Evolutionary conservation across 1,140 invertebrate species (phyloP).

Genomic region (Thaumatotibia leucotreta): DNA sequence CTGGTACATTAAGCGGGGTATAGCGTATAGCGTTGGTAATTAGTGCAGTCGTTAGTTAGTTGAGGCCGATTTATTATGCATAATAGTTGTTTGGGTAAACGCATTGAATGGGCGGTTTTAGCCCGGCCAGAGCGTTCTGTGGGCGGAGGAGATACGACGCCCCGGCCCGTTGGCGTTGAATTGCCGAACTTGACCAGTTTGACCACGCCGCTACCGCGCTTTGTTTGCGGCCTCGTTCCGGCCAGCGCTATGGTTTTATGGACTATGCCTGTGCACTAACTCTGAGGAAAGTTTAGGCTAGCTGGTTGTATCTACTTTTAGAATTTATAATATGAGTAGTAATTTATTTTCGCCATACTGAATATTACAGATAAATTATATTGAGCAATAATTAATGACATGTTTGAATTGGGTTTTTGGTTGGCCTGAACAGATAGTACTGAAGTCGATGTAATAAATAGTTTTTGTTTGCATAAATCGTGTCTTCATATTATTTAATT

Average conservation of each 20-base stretch:
- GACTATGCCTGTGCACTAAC: constrained; percentile 16
- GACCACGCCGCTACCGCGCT: no score
- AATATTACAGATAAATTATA: no score
- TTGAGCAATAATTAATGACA: no score
- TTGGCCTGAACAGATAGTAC: no score
- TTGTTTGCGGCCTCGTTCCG: constrained; percentile 29
- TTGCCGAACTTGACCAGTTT: constrained; percentile 51
- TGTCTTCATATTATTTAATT: no score
- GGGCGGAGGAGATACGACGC: constrained; percentile 36
- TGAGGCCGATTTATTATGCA: constrained; percentile 53
- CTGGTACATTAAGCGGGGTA: constrained; percentile 20
- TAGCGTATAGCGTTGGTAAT: constrained; percentile 43
- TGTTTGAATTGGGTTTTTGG: no score
- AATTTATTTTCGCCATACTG: no score
- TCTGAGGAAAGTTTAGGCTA: neutral
- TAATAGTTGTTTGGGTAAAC: constrained; percentile 48
- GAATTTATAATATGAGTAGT: no score
- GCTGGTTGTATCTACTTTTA: no score
- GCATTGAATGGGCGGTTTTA: constrained; percentile 43
- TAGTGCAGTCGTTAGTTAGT: constrained; percentile 47
- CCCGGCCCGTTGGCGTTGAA: constrained; percentile 48
- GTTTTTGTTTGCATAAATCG: no score
- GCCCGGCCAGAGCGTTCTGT: constrained; percentile 20
- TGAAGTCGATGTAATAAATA: no score
- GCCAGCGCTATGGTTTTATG: constrained; percentile 32